phyloP scores from a whole-genome alignment of 2,113 vertebrate species.

The Protobothrops flavoviridis region DNA sequence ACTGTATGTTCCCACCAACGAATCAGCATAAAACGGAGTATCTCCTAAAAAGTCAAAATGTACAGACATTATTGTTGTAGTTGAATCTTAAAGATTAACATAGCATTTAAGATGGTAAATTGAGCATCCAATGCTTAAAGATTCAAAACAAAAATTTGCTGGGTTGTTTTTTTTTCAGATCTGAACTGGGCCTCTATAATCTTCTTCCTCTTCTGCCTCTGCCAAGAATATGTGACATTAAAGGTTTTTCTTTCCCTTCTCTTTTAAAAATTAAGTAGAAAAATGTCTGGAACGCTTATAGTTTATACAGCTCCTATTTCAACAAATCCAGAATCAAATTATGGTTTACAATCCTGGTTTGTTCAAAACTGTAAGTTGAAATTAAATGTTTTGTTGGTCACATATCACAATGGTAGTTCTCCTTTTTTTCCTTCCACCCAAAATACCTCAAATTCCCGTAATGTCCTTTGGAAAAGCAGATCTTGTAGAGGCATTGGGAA shows the following conservation, averaged over 20 bases:
- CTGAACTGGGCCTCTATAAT: neutral
- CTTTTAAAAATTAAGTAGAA: neutral
- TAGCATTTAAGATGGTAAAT: neutral
- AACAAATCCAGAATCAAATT: neutral
- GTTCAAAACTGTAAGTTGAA: neutral
- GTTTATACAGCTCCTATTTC: neutral
- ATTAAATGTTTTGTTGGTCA: neutral
- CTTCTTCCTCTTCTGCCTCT: neutral
- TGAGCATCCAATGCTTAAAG: neutral
- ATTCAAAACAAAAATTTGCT: neutral
- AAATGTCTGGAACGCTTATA: neutral
- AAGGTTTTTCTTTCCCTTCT: neutral
- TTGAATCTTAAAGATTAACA: neutral
- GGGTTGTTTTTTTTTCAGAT: neutral
- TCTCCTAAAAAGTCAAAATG: conserved; percentile 79
- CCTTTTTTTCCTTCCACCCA: neutral
- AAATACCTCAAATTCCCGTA: neutral
- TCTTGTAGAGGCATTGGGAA: neutral
- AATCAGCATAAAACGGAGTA: conserved; percentile 98
- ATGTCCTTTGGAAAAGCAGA: neutral
- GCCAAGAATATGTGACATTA: neutral
- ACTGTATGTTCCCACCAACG: conserved; percentile 96
- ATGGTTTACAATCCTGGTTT: neutral
- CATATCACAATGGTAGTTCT: neutral
- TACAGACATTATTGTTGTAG: neutral